phyloP scores from a whole-genome alignment of 2,113 vertebrate genomes.

The Pluvianellus socialis region DNA sequence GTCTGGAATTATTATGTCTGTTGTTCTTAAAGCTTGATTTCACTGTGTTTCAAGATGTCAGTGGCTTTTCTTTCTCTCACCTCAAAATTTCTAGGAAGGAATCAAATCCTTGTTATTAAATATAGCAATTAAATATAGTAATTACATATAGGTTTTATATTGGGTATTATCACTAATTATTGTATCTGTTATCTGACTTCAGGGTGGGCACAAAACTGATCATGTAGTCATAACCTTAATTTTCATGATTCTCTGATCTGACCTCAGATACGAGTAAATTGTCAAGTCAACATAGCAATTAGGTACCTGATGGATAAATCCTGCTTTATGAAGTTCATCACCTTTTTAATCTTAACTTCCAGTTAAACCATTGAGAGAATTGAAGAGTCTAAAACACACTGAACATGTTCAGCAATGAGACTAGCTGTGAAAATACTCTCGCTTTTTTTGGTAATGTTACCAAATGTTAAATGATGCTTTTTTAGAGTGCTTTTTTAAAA shows the following conservation, averaged over 20 bases:
- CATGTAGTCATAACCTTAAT: neutral
- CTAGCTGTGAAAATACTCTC: slow-evolving; percentile 31
- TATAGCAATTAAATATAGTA: neutral
- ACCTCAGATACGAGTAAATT: neutral
- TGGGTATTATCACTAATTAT: neutral
- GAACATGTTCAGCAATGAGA: slow-evolving; percentile 27
- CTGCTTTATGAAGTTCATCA: slow-evolving; percentile 6
- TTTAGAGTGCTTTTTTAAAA: neutral
- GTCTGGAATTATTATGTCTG: neutral
- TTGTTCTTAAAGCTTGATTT: neutral
- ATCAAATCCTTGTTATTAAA: neutral
- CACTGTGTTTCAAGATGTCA: neutral
- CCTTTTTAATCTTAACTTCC: slow-evolving; percentile 45
- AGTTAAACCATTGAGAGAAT: slow-evolving; percentile 38
- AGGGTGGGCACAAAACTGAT: neutral
- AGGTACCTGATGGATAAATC: neutral
- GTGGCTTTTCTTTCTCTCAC: neutral
- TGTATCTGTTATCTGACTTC: neutral
- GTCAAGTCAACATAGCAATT: neutral
- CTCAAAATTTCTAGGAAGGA: neutral
- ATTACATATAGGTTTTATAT: neutral
- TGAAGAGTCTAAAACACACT: slow-evolving; percentile 39
- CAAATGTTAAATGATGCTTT: slow-evolving; percentile 28
- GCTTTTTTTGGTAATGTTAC: slow-evolving; percentile 35
- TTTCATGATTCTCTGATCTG: neutral